Evolutionary conservation across 2,797 vertebrate genomes (phyloP).

Genomic region (Masticophis lateralis): DNA sequence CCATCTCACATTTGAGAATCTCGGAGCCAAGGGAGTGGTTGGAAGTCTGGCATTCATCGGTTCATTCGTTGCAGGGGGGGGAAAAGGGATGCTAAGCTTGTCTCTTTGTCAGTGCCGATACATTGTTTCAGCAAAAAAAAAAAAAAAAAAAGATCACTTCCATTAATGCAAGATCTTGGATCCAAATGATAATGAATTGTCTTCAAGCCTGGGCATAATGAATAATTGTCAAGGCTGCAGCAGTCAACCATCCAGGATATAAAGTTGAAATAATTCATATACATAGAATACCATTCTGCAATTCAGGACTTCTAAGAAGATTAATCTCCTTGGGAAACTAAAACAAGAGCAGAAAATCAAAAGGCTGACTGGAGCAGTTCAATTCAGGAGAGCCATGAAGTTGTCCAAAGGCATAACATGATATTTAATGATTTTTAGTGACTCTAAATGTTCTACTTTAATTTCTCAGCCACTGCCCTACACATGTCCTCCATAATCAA

Average conservation of each 20-base stretch:
- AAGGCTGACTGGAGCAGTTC: background rate
- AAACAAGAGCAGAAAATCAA: background rate
- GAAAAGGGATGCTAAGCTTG: background rate
- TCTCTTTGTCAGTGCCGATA: background rate
- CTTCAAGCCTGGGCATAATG: background rate
- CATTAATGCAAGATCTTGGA: background rate
- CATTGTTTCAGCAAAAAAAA: background rate
- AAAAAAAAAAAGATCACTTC: background rate
- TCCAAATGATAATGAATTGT: background rate
- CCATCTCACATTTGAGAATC: background rate
- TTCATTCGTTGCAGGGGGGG: background rate
- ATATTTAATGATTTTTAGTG: background rate
- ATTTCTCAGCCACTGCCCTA: background rate
- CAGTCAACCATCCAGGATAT: background rate
- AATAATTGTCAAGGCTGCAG: background rate
- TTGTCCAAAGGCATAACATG: background rate
- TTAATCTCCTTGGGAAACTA: background rate
- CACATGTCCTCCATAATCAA: background rate
- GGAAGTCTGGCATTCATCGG: background rate
- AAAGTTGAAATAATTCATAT: background rate
- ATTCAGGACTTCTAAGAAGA: background rate
- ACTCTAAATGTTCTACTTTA: background rate
- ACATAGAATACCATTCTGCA: background rate
- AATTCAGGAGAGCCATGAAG: background rate
- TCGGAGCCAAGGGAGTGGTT: background rate